Evolutionary conservation across 2,888 invertebrate genomes (phyloP).

Genomic region (Cynaeus angustus): DNA sequence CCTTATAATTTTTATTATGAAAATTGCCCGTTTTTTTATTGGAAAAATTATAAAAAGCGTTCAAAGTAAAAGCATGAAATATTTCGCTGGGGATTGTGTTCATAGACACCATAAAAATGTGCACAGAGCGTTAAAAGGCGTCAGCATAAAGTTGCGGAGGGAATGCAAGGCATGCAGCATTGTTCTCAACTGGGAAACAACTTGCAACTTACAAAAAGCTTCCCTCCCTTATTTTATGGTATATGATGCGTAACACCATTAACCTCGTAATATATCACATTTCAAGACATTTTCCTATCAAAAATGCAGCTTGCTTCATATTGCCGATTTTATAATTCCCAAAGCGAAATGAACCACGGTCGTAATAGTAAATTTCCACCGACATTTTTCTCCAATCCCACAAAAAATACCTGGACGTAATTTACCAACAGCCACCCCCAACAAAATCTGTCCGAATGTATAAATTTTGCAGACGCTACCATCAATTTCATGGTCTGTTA

Average conservation of each 20-base stretch:
- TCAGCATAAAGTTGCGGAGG: constrained; percentile 28
- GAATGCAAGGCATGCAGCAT: constrained; percentile 43
- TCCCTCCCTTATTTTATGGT: constrained; percentile 59
- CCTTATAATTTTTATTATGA: too few species aligned
- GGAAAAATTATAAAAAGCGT: too few species aligned
- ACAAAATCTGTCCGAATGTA: constrained; percentile 54
- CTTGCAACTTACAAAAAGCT: constrained; percentile 46
- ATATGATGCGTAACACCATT: constrained; percentile 60
- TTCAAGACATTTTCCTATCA: constrained; percentile 54
- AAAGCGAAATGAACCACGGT: constrained; percentile 12
- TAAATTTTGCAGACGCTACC: constrained; percentile 57
- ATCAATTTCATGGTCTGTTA: constrained; percentile 63
- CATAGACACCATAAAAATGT: constrained; percentile 38
- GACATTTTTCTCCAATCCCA: neutral
- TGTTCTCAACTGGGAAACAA: constrained; percentile 42
- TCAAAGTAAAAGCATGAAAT: constrained; percentile 13
- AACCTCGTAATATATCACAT: constrained; percentile 57
- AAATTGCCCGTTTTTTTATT: too few species aligned
- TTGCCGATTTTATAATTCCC: constrained; percentile 24
- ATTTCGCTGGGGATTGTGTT: constrained; percentile 6
- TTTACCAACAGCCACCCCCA: constrained; percentile 22
- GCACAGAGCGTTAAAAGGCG: constrained; percentile 40
- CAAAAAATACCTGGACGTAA: constrained; percentile 11
- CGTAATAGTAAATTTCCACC: neutral
- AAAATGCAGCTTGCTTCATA: constrained; percentile 48